Evolutionary conservation across 2,797 vertebrate species (phyloP), one percentile per base, ranked within the genome.

Genomic region (Hephaestus fuliginosus): DNA sequence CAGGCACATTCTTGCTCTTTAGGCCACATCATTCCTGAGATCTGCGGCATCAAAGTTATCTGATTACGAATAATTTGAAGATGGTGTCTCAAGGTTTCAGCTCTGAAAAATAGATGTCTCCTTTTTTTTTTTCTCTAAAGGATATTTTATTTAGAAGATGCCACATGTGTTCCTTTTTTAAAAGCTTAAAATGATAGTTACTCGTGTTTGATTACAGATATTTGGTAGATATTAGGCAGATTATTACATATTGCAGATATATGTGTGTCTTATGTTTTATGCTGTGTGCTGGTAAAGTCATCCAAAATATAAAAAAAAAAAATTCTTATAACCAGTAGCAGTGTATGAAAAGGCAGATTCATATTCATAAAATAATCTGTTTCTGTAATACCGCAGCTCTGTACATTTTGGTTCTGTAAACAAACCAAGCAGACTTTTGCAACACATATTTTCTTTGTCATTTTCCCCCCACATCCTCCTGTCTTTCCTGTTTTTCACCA

Each of bases 1-100:
- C 74, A 66, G 74, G 76, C 70, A 28, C 56, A 72, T 76, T 82
- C 15, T 68, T 57, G 8, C 56, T 78, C 51, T 62, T 76, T 65
- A 61, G 83, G 64, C 76, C 53, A 53, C 67, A 82, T 77, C 57
- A 62, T 79, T 82, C 78, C 80, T 66, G 11, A 81, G 64, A 88
- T 52, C 56, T 18, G 44, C 67, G 44, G 52, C 10, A 81, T 85
- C 28, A 72, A 68, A 49, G 67, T 53, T 58, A 78, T 86, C 73
- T 10, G 13, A 57, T 86, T 84, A 73, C 79, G 62, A 67, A 51
- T 78, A 30, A 74, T 74, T 76, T 12, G 20, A 60, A 60, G 49
- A 9, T 14, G 43, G 7, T 57, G 57, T 48, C 5, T 73, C 1
- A 22, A 55, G 44, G 62, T 66, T 28, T 73, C 25, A 5, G 56